These are phyloP conservation scores for Scolanthus callimorphus DNA, from an alignment of 92 coral and sea anemone genomes.

Conservation along the genomic window DNA sequence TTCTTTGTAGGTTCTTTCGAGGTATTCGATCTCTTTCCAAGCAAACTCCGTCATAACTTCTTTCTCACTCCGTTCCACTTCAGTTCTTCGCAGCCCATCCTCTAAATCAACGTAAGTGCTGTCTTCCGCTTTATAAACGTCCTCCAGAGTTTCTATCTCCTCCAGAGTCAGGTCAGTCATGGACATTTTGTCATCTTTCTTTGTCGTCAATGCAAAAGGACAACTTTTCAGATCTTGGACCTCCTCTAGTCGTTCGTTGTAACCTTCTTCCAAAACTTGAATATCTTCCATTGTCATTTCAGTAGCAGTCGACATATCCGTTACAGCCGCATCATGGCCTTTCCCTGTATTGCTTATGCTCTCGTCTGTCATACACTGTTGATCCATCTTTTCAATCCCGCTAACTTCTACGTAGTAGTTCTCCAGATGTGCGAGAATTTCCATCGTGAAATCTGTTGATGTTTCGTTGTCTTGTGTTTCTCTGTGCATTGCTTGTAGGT, in stretches of 20 bases:
- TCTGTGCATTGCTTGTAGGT: neutral
- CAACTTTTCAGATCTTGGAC: neutral
- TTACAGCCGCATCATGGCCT: neutral
- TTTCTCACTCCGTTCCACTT: neutral
- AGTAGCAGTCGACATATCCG: neutral
- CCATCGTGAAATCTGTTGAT: neutral
- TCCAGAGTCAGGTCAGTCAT: slow-evolving; percentile 12
- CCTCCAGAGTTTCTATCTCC: slow-evolving; percentile 11
- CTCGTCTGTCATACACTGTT: neutral
- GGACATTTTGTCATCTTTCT: slow-evolving; percentile 8
- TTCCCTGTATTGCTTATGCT: neutral
- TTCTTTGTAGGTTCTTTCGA: neutral
- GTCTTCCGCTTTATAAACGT: slow-evolving; percentile 7
- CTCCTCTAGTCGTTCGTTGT: neutral
- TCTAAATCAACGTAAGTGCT: neutral
- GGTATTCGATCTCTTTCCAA: neutral
- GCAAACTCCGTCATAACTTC: neutral
- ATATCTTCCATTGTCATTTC: neutral
- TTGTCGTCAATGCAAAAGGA: neutral
- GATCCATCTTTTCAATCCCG: neutral
- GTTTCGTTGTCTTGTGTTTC: neutral
- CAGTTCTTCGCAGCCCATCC: neutral
- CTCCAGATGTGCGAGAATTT: neutral
- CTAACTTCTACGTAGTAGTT: neutral
- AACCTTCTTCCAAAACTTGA: neutral